Percentiles rank a stretch among this genome's conserved stretches.
phyloP scores from a whole-genome alignment of 2,113 vertebrate species.

The Columba livia region DNA sequence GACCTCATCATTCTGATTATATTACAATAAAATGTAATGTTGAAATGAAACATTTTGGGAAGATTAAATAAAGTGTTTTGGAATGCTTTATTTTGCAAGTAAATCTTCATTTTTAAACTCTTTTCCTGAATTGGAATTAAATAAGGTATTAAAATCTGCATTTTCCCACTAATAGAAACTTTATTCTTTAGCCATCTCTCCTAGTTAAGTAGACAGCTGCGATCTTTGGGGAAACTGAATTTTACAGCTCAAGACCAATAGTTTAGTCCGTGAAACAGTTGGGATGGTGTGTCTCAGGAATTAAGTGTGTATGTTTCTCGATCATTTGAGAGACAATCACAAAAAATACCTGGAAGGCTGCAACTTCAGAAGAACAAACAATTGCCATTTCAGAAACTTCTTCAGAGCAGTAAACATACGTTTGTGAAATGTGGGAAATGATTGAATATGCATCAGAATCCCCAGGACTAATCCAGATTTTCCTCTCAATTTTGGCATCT shows the following conservation, averaged over 20 bases:
- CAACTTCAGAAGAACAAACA: background rate
- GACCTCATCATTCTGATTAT: background rate
- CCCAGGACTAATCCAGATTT: background rate
- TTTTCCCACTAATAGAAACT: background rate
- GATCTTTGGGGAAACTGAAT: background rate
- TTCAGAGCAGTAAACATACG: background rate
- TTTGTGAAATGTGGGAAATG: background rate
- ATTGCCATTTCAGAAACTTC: background rate
- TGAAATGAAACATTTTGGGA: background rate
- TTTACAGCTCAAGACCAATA: background rate
- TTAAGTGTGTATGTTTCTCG: background rate
- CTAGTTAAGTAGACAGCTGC: background rate
- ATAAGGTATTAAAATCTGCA: background rate
- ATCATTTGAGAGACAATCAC: background rate
- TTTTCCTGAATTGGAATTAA: background rate
- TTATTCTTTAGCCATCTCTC: background rate
- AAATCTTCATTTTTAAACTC: background rate
- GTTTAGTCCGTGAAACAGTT: background rate
- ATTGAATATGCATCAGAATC: slow-evolving; percentile 12
- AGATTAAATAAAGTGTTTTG: background rate
- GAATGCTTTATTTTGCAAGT: background rate
- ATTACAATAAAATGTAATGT: background rate
- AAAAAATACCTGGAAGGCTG: background rate
- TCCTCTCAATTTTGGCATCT: background rate
- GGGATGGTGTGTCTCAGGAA: background rate